Evolutionary conservation across 2,888 invertebrate genomes (phyloP).

Genomic region (Epiblema foenella): DNA sequence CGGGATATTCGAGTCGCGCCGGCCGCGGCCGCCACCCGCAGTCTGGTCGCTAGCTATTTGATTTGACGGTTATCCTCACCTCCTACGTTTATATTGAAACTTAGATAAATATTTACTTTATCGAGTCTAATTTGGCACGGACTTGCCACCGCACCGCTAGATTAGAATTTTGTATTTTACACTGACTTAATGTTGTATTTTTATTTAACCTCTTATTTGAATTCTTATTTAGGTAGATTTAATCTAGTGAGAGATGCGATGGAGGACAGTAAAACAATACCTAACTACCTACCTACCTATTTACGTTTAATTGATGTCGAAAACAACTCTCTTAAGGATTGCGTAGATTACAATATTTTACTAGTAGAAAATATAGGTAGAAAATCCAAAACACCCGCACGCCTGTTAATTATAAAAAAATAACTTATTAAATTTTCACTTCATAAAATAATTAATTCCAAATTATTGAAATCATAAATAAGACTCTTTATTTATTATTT

Average conservation of each 20-base stretch:
- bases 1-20: constrained; percentile 34
- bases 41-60: constrained; percentile 78
- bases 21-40: constrained; percentile 71
- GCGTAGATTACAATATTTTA: too few relatives aligned
- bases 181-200: constrained; percentile 21
- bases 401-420: too few relatives aligned
- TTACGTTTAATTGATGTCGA: too few relatives aligned
- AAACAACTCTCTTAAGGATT: too few relatives aligned
- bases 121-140: constrained; percentile 83
- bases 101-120: constrained; percentile 83
- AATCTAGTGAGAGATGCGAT: not conserved
- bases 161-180: constrained; percentile 38
- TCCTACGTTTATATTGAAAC: constrained; percentile 84
- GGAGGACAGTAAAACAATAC: too few relatives aligned
- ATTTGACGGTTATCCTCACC: constrained; percentile 82
- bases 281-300: too few relatives aligned
- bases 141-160: constrained; percentile 65
- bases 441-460: too few relatives aligned
- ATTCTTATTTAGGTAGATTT: not conserved
- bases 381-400: too few relatives aligned
- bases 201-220: constrained; percentile 6
- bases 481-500: too few relatives aligned
- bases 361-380: too few relatives aligned
- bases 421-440: too few relatives aligned
- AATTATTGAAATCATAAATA: too few relatives aligned